Conservation (phyloP, 2,797 vertebrate genomes). For the Heteromormyrus szaboi region DNA sequence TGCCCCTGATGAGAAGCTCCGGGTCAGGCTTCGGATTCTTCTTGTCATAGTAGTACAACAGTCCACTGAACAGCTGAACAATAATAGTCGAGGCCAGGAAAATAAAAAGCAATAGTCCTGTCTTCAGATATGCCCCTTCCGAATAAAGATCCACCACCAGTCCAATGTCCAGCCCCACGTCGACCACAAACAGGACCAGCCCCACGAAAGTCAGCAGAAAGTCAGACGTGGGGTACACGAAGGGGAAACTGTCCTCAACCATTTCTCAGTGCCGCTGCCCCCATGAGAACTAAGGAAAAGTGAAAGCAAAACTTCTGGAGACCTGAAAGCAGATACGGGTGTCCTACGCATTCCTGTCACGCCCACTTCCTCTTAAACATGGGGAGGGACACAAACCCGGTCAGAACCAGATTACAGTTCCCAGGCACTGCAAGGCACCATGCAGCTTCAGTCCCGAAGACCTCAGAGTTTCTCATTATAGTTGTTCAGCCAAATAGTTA, state of each 20-base stretch:
- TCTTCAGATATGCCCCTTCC: background rate
- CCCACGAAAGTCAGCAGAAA: background rate
- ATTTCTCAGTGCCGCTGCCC: background rate
- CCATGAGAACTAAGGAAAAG: background rate
- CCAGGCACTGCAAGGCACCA: background rate
- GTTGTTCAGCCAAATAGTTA: background rate
- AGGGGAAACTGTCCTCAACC: background rate
- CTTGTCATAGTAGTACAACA: conserved; percentile 12
- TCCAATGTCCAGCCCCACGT: background rate
- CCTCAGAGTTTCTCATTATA: background rate
- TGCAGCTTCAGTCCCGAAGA: background rate
- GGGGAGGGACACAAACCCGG: background rate
- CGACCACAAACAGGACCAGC: conserved; percentile 2
- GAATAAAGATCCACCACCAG: background rate
- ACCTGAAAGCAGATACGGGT: background rate
- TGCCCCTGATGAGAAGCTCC: background rate
- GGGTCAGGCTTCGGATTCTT: background rate
- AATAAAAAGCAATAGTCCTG: background rate
- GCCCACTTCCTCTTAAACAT: background rate
- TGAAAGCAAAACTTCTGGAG: background rate
- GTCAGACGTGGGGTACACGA: background rate
- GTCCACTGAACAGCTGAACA: conserved; percentile 15
- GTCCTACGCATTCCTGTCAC: background rate
- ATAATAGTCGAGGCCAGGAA: background rate
- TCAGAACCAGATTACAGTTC: background rate